Base-by-base conservation (phyloP, 2,113 vertebrate species). In the Ptyas mucosa region DNA sequence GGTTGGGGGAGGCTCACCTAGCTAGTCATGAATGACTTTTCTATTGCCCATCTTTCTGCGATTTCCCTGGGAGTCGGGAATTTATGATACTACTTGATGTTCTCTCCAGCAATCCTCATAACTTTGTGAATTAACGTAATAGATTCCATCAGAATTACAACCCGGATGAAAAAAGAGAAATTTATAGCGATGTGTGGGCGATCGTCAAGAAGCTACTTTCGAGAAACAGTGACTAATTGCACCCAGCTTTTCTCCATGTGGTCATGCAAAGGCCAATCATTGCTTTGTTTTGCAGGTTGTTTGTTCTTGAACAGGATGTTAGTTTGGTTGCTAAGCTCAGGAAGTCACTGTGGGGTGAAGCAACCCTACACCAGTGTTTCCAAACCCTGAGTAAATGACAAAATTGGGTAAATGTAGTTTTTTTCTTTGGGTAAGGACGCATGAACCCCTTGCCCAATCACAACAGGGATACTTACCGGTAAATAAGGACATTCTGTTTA, bases 171-270 rank as follows among this genome's bases (percentile, higher is more conserved):
- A 8, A 88, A 57, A 39, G 9, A 7, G 91, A 54, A 86, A 34
- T 39, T 85, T 58, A 24, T 34, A 85, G 54, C 49, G 55, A 64
- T 57, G 87, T 51, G 92, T 92, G 90, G n/a, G 54, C n/a, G 90
- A 61, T 58, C 53, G 2, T 55, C 2, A 49, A 61, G 69, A 85
- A 39, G 93, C 24, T n/a, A 46, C 24, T 86, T 85, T 7, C 1
- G 87, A 90, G 85, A 94, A 93, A 3, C 57, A 3, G 5, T 92
- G 95, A 96, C 92, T 94, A 93, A 95, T 52, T 46, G 3, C 0
- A 8, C 21, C 58, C 4, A 8, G 89, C 52, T 85, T 81, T 81
- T 23, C 53, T 85, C 52, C 43, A 23, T 92, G 39, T 85, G 92
- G 92, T 92, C 92, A 92, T 21, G 39, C 92, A 57, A 57, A 10